These are phyloP conservation scores for Actinia equina DNA, from an alignment of 64 coral and sea anemone genomes.

Conservation along the genomic window DNA sequence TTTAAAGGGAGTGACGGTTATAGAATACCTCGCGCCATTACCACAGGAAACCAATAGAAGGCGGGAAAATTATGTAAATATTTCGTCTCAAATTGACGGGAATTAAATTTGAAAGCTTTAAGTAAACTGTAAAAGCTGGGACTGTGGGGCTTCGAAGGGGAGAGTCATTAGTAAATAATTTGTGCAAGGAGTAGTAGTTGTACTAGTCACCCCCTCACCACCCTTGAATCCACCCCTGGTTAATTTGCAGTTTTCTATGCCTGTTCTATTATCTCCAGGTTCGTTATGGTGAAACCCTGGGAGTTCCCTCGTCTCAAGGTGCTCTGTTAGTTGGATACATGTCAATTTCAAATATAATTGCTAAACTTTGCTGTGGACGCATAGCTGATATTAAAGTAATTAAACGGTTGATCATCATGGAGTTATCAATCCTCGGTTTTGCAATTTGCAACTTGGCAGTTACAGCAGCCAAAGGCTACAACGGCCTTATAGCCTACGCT, in stretches of 20 bases:
- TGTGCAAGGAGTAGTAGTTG: no score
- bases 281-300: constrained; percentile 34
- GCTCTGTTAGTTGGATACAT: constrained; percentile 64
- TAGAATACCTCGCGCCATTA: no score
- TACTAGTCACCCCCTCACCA: no score
- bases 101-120: no score
- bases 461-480: constrained; percentile 36
- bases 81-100: no score
- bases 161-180: no score
- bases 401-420: constrained; percentile 33
- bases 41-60: no score
- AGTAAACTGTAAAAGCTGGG: no score
- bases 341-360: constrained; percentile 51
- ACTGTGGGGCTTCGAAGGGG: no score
- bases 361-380: constrained; percentile 45
- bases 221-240: no score
- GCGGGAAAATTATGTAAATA: no score
- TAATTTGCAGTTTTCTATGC: not conserved
- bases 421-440: not conserved
- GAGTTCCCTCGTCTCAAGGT: constrained; percentile 41
- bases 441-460: constrained; percentile 39
- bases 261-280: constrained; percentile 13
- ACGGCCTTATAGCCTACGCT: constrained; percentile 32
- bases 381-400: constrained; percentile 38
- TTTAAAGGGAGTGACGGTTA: no score